Evolutionary conservation across 2,797 vertebrate species (phyloP).

Genomic region (Parauchenoglanis ngamensis): DNA sequence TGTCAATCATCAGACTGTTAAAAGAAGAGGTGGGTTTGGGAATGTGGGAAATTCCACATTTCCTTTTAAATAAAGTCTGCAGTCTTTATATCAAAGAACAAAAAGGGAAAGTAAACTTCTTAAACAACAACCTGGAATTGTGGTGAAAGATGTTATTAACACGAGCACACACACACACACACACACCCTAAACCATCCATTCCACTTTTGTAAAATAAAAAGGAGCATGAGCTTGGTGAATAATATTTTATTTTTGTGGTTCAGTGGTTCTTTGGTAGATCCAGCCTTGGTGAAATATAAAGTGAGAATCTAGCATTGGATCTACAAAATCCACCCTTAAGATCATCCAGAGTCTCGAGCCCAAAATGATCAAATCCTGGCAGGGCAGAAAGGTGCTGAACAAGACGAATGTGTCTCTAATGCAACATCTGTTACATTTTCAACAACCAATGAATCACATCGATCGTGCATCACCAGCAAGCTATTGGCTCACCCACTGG

Average conservation of each 20-base stretch:
- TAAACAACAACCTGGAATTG: constrained; percentile 21
- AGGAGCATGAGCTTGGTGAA: background rate
- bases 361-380: constrained; percentile 59
- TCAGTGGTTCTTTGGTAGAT: constrained; percentile 24
- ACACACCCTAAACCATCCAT: background rate
- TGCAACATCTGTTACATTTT: constrained; percentile 74
- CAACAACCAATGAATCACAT: constrained; percentile 69
- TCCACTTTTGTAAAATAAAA: constrained; percentile 15
- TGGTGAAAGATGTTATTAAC: constrained; percentile 26
- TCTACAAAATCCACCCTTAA: constrained; percentile 52
- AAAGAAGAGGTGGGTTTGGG: constrained; percentile 56
- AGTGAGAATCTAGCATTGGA: constrained; percentile 8
- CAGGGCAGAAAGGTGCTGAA: constrained; percentile 52
- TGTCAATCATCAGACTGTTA: constrained; percentile 56
- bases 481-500: constrained; percentile 68
- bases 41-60: constrained; percentile 72
- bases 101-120: constrained; percentile 20
- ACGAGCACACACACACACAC: constrained; percentile 11
- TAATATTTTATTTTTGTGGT: background rate
- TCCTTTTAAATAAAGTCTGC: constrained; percentile 51
- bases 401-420: constrained; percentile 68
- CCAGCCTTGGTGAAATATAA: constrained; percentile 23
- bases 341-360: background rate
- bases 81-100: constrained; percentile 35
- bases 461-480: constrained; percentile 65